phyloP scores from a whole-genome alignment of 2,888 invertebrate genomes.

The Eilema sororculum region DNA sequence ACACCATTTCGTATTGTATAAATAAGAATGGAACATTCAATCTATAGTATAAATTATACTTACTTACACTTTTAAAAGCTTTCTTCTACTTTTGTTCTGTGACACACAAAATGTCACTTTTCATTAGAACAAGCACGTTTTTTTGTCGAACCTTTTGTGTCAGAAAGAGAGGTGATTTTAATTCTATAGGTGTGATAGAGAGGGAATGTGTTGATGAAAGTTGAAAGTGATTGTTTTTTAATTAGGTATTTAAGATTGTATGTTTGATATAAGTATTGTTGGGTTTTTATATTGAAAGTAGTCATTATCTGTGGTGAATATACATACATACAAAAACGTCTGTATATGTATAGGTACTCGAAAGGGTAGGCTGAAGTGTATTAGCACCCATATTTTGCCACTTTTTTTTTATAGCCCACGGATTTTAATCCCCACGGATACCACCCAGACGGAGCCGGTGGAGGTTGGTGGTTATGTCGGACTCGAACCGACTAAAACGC shows the following conservation, averaged over 20 bases:
- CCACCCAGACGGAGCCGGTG: too few relatives aligned
- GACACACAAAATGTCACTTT: slow-evolving; percentile 11
- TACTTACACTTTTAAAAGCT: slow-evolving; percentile 46
- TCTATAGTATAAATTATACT: slow-evolving; percentile 31
- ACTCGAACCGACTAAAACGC: too few relatives aligned
- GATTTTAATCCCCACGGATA: too few relatives aligned
- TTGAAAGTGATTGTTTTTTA: background rate
- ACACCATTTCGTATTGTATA: slow-evolving; percentile 15
- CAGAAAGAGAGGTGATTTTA: background rate
- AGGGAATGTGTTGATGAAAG: background rate
- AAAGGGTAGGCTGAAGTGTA: too few relatives aligned
- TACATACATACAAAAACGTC: too few relatives aligned
- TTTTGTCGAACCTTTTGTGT: background rate
- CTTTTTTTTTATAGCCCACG: too few relatives aligned
- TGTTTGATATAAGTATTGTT: background rate
- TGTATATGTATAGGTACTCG: too few relatives aligned
- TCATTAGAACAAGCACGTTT: background rate
- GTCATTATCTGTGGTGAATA: too few relatives aligned
- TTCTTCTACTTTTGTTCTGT: slow-evolving; percentile 7
- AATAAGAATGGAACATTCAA: background rate
- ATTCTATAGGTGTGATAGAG: background rate
- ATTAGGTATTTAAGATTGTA: background rate
- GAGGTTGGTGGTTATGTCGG: too few relatives aligned
- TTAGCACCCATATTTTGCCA: too few relatives aligned
- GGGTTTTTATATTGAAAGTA: too few relatives aligned